Conservation (phyloP, 2,797 vertebrate species). For the Sebastes matsubarae region DNA sequence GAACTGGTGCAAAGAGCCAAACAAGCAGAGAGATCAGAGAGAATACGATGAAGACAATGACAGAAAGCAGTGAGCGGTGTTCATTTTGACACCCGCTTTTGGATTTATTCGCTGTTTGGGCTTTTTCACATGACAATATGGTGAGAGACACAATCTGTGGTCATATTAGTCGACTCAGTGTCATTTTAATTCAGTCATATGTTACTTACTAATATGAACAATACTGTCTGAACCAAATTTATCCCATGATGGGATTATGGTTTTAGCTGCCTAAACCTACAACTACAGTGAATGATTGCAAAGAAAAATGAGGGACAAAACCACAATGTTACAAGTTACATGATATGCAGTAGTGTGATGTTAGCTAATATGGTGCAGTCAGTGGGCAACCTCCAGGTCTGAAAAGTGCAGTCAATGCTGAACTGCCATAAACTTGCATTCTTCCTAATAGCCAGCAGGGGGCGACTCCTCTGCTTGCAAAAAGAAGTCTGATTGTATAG, state of each 20-base stretch:
- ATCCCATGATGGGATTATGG: not conserved
- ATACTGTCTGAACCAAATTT: not conserved
- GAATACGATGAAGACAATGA: not conserved
- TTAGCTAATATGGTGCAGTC: not conserved
- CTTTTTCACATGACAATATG: not conserved
- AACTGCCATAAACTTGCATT: too few relatives aligned
- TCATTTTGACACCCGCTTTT: not conserved
- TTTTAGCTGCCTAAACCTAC: not conserved
- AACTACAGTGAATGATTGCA: not conserved
- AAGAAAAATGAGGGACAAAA: not conserved
- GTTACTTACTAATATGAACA: not conserved
- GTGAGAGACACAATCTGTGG: not conserved
- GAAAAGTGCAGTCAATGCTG: not conserved
- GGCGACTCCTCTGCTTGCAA: too few relatives aligned
- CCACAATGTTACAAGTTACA: not conserved
- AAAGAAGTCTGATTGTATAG: too few relatives aligned
- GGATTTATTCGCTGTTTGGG: not conserved
- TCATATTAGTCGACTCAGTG: not conserved
- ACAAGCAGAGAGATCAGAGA: slow-evolving; percentile 22
- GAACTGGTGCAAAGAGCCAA: slow-evolving; percentile 28
- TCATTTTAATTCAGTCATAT: slow-evolving; percentile 1
- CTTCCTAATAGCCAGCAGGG: too few relatives aligned
- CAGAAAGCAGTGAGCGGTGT: not conserved
- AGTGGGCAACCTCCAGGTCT: not conserved
- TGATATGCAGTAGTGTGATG: not conserved